A percentile compares a stretch with the other conserved stretches of the same genome.
Conservation (phyloP, 2,113 vertebrate genomes). For the Oreochromis aureus region DNA sequence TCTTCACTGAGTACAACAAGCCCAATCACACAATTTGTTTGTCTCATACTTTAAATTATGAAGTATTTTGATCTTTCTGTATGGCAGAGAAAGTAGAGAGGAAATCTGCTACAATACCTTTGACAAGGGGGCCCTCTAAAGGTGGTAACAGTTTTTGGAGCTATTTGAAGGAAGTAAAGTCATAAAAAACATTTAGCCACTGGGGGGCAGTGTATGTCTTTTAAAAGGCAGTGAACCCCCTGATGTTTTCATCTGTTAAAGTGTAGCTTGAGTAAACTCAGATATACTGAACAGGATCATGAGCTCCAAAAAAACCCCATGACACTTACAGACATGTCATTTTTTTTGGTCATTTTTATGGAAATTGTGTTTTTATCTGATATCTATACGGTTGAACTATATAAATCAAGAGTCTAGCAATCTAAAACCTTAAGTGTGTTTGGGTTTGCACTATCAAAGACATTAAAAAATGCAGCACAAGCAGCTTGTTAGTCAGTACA, state of each 20-base stretch:
- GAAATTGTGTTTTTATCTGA: background rate
- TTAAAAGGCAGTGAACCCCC: background rate
- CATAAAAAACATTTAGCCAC: slow-evolving; percentile 5
- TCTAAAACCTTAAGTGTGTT: background rate
- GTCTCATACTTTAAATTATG: background rate
- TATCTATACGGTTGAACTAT: background rate
- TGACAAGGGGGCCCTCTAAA: slow-evolving; percentile 40
- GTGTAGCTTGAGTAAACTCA: background rate
- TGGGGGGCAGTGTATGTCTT: slow-evolving; percentile 35
- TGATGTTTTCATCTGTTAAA: background rate
- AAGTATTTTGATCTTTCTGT: background rate
- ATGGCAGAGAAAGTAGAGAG: background rate
- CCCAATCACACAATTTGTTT: background rate
- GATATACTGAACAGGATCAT: background rate
- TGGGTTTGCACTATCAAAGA: background rate
- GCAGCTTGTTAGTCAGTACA: background rate
- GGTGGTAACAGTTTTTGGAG: background rate
- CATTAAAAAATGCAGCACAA: background rate
- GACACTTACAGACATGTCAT: no score
- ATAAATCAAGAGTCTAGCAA: background rate
- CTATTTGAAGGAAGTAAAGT: background rate
- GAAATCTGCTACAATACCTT: background rate
- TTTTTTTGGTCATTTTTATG: background rate
- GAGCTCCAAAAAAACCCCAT: fast-evolving
- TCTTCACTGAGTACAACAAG: background rate